These are phyloP conservation scores for Enteromius radiatus DNA, from an alignment of 2,797 vertebrate species.

Conservation along the genomic window DNA sequence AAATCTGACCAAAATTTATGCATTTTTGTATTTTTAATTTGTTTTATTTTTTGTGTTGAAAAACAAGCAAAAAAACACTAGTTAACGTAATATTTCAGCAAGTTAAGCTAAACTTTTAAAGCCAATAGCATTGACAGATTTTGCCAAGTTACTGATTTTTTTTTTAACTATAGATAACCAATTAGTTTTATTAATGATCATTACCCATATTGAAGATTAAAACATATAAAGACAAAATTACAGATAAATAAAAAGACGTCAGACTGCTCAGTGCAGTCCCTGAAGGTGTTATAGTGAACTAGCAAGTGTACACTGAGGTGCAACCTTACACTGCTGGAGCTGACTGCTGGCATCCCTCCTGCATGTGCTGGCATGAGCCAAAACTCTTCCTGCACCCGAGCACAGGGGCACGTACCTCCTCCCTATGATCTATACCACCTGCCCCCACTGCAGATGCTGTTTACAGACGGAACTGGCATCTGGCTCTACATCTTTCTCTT, in stretches of 20 bases:
- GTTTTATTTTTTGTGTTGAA: background rate
- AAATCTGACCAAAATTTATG: background rate
- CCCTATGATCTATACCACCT: conserved; percentile 18
- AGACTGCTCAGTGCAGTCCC: background rate
- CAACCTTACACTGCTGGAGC: conserved; percentile 23
- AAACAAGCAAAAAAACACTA: background rate
- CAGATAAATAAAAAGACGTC: background rate
- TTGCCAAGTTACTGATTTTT: background rate
- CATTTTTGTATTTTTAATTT: background rate
- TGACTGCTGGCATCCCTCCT: conserved; percentile 12
- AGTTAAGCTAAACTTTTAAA: background rate
- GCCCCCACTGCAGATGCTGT: conserved; percentile 38
- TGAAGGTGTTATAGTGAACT: conserved; percentile 12
- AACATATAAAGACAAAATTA: background rate
- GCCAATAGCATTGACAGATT: background rate
- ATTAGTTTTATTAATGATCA: background rate
- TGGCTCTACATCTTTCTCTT: conserved; percentile 19
- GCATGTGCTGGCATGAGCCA: background rate
- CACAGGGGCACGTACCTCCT: conserved; percentile 20
- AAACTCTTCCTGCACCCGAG: background rate
- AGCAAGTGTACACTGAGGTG: conserved; percentile 1
- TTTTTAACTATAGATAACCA: background rate
- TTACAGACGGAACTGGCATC: conserved; percentile 32
- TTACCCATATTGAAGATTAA: background rate
- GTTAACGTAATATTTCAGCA: background rate